Percentiles rank a stretch among this genome's conserved stretches.
phyloP scores from a whole-genome alignment of 2,113 vertebrate genomes.

The Enhydra lutris region DNA sequence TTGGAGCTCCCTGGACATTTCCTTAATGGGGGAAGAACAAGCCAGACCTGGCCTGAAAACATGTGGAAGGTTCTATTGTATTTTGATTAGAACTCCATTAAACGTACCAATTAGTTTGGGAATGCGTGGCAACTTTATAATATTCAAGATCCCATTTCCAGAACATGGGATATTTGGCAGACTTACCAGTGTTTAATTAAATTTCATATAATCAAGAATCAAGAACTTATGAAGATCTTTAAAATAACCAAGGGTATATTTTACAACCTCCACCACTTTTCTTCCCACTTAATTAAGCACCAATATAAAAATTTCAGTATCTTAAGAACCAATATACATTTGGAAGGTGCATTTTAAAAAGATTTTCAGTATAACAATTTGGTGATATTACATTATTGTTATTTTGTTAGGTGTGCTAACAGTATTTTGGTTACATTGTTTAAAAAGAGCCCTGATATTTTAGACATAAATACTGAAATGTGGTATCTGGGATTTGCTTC shows the following conservation, averaged over 20 bases:
- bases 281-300: background rate
- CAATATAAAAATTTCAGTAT: background rate
- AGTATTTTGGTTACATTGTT: constrained; percentile 20
- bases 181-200: background rate
- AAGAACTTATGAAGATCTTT: background rate
- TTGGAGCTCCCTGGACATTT: background rate
- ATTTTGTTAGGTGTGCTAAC: background rate
- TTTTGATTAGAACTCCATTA: background rate
- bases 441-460: background rate
- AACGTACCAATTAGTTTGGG: background rate
- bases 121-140: background rate
- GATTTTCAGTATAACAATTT: background rate
- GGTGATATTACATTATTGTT: background rate
- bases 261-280: background rate
- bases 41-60: background rate
- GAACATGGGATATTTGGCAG: background rate
- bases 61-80: background rate
- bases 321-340: background rate
- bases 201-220: constrained; percentile 1
- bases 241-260: constrained; percentile 2
- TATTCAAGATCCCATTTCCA: background rate
- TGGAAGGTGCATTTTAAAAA: background rate
- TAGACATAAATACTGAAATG: background rate
- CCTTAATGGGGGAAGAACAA: background rate
- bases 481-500: background rate